Conservation (phyloP, 1,140 invertebrate genomes). For the Anastatus disparis region DNA sequence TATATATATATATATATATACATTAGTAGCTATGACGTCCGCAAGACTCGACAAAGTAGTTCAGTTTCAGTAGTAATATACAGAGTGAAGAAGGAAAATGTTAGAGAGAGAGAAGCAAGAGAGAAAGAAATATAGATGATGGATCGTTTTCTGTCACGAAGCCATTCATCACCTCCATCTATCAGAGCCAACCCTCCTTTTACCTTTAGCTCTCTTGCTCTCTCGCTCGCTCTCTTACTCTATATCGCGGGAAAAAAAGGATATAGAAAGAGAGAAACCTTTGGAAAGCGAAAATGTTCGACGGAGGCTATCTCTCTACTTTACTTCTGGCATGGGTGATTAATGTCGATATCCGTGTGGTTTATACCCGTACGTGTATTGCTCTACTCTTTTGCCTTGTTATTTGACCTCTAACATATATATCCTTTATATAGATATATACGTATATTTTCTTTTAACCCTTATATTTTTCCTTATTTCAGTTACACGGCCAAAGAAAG, state of each 20-base stretch:
- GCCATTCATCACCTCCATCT: slow-evolving; percentile 67
- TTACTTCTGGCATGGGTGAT: slow-evolving; percentile 59
- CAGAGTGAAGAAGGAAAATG: no score
- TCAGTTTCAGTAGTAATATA: no score
- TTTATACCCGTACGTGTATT: neutral
- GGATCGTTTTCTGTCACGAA: slow-evolving; percentile 63
- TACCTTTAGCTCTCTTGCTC: slow-evolving; percentile 45
- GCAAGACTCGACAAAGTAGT: slow-evolving; percentile 41
- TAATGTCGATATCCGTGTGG: slow-evolving; percentile 60
- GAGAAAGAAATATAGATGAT: slow-evolving; percentile 53
- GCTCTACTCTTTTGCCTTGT: neutral
- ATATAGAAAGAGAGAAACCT: no score
- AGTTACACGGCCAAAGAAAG: no score
- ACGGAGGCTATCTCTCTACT: neutral
- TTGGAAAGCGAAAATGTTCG: no score
- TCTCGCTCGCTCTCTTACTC: slow-evolving; percentile 40
- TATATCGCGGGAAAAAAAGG: no score
- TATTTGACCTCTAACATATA: slow-evolving; percentile 20
- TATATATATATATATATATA: neutral
- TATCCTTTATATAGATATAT: no score
- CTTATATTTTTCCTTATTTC: no score
- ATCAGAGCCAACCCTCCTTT: slow-evolving; percentile 54
- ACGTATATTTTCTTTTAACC: neutral
- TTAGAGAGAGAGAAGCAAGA: slow-evolving; percentile 12
- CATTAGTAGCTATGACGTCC: no score